These are phyloP conservation scores for Amblyteles armatorius DNA, from an alignment of 2,888 invertebrate genomes.

Conservation along the genomic window DNA sequence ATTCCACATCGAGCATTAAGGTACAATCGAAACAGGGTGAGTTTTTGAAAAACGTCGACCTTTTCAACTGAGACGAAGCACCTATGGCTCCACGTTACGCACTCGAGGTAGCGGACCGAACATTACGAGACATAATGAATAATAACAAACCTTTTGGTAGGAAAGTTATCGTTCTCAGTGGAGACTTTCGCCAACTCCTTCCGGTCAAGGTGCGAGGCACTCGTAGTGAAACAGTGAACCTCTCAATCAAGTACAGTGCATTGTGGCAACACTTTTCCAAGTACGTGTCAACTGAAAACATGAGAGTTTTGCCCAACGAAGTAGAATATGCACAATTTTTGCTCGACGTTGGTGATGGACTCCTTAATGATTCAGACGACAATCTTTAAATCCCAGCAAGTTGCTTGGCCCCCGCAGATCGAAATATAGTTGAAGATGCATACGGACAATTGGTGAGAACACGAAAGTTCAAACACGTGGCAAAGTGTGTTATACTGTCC, in stretches of 20 bases:
- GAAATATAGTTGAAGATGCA: constrained; percentile 60
- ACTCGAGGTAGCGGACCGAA: constrained; percentile 67
- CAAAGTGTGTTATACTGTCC: constrained; percentile 36
- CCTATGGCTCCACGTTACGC: constrained; percentile 69
- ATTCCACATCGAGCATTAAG: constrained; percentile 66
- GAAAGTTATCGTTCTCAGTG: no score
- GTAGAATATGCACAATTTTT: no score
- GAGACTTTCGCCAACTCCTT: constrained; percentile 8
- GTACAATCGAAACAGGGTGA: constrained; percentile 65
- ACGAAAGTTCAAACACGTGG: constrained; percentile 49
- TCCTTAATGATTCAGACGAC: no score
- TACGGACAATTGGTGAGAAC: constrained; percentile 59
- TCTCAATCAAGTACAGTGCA: no score
- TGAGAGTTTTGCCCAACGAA: no score
- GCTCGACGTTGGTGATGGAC: no score
- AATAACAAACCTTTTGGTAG: constrained; percentile 69
- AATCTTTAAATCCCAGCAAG: neutral
- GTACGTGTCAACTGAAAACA: no score
- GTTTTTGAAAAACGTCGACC: constrained; percentile 59
- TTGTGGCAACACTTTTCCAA: no score
- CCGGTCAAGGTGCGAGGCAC: no score
- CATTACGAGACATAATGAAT: constrained; percentile 69
- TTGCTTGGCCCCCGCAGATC: constrained; percentile 51
- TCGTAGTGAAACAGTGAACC: no score
- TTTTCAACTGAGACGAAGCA: constrained; percentile 71